Evolutionary conservation across 2,797 vertebrate species (phyloP).

Genomic region (Diglossa cyanea): DNA sequence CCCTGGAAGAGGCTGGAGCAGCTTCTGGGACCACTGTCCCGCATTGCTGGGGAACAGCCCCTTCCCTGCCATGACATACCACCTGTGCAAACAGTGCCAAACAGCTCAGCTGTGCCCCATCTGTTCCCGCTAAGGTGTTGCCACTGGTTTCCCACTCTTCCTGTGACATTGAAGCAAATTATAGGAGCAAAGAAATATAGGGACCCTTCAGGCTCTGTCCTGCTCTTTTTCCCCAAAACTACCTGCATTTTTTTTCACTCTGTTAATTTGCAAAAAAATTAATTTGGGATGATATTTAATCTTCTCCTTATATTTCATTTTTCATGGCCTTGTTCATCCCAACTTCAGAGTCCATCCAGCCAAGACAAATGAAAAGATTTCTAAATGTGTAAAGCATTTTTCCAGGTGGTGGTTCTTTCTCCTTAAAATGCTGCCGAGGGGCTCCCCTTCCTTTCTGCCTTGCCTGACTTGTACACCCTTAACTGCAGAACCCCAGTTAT

Average conservation of each 20-base stretch:
- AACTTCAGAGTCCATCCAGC: background rate
- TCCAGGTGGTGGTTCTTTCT: background rate
- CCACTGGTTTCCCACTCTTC: background rate
- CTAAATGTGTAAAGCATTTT: background rate
- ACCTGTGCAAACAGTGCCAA: background rate
- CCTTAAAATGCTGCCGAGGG: background rate
- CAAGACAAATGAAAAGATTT: background rate
- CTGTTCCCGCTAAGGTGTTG: background rate
- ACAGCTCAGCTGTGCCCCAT: background rate
- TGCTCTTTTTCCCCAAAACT: background rate
- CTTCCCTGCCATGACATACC: background rate
- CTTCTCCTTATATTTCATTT: background rate
- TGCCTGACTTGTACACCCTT: background rate
- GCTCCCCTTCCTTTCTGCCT: background rate
- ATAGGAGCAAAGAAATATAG: background rate
- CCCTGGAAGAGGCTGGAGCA: background rate
- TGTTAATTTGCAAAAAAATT: background rate
- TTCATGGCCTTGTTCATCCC: background rate
- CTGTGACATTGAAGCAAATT: background rate
- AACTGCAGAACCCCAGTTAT: background rate
- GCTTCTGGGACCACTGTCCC: rapidly evolving
- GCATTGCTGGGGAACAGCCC: rapidly evolving
- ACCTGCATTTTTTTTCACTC: background rate
- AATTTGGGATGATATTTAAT: background rate
- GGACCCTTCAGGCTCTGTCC: background rate